These are phyloP conservation scores for Strongylocentrotus purpuratus DNA, from an alignment of 35 echinoderm and acorn worm genomes.

Conservation along the genomic window DNA sequence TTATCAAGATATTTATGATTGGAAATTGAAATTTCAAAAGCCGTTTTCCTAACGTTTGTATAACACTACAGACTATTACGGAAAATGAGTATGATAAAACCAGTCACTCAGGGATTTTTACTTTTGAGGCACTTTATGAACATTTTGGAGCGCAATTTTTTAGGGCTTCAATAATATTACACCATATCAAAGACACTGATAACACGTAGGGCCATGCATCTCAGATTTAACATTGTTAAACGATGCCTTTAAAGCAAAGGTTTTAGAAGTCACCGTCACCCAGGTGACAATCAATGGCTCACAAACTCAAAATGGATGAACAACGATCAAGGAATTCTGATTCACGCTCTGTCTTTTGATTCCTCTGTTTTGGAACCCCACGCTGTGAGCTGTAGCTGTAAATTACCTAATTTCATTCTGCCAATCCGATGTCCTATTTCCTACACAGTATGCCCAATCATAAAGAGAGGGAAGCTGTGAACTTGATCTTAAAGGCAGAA, in stretches of 20 bases:
- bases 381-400: slow-evolving; percentile 1
- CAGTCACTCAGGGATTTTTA: too few species aligned
- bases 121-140: too few species aligned
- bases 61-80: too few species aligned
- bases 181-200: too few species aligned
- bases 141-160: too few species aligned
- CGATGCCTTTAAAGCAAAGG: not conserved
- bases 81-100: too few species aligned
- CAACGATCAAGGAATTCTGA: not conserved
- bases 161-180: too few species aligned
- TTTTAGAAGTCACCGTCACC: not conserved
- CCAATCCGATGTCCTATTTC: not conserved
- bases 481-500: not conserved
- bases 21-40: too few species aligned
- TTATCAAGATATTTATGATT: too few species aligned
- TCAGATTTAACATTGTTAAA: too few species aligned
- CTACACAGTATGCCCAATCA: not conserved
- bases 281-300: not conserved
- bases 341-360: not conserved
- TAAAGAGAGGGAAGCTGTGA: not conserved
- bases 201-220: too few species aligned
- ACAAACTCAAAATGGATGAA: not conserved
- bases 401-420: not conserved
- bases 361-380: not conserved
- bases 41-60: too few species aligned